Evolutionary conservation across 2,797 vertebrate genomes (phyloP), one percentile per base, ranked within the genome.

Genomic region (Pterois miles): DNA sequence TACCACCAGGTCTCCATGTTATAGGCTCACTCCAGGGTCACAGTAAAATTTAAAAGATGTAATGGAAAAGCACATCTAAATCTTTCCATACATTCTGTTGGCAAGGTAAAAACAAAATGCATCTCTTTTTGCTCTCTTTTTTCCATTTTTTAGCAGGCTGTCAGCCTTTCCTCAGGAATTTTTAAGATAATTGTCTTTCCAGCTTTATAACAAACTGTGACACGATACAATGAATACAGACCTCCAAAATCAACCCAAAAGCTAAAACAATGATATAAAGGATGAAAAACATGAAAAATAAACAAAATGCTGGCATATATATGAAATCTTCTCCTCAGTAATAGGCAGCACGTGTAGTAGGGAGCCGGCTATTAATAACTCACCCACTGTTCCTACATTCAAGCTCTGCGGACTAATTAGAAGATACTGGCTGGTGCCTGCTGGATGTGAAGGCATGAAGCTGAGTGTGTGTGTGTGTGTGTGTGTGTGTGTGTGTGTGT

Each of bases 371-470:
- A 72, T 62, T 82, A 67, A 74, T 60, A 67, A 71, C 62, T 74
- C 63, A 54, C 58, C 74, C 66, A 66, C 71, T 74, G 73, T 81
- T 78, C 63, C 69, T 60, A n/a, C 64, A 16, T 68, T 14, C 64
- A 25, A 64, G 71, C 74, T 79, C 64, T 52, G 66, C 52, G 60
- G 66, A 67, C 78, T 84, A 68, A 89, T 87, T 82, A 85, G 43
- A 65, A 58, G 46, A 78, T 60, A 29, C 27, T 64, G 43, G 36
- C 52, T 34, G 36, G 65, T 53, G 59, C 78, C 70, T 76, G 65
- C 81, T 56, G 67, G 66, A 71, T 52, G n/a, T 57, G 43, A 48
- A 74, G 63, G 46, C 36, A 38, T 63, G 40, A 57, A 56, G 48
- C 27, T 33, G 22, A 36, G 20, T 70, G 56, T 52, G 25, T 62